Conservation (phyloP, 23 tunicate species). For the Diplosoma virens region DNA sequence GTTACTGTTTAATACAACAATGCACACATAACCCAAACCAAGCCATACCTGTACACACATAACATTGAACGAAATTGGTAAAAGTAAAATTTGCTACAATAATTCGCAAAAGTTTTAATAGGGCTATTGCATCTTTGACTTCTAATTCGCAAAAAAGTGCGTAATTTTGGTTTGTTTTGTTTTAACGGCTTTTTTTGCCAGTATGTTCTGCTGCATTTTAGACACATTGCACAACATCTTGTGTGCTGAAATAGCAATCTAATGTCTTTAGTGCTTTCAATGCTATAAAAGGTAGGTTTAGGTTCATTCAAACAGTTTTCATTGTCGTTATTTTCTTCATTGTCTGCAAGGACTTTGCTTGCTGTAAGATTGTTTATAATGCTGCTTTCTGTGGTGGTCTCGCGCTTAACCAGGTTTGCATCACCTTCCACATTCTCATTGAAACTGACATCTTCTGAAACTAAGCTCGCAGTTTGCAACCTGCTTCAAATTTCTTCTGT, state of each 20-base stretch:
- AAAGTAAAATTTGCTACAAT: no score
- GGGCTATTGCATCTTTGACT: neutral
- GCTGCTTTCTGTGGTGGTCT: no score
- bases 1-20: no score
- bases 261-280: neutral
- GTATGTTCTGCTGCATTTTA: neutral
- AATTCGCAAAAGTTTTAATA: no score
- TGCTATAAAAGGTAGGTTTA: neutral
- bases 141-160: neutral
- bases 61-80: no score
- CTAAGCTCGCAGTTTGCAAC: neutral
- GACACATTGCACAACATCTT: neutral
- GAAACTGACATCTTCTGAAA: neutral
- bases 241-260: neutral
- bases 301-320: neutral
- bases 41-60: no score
- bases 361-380: neutral
- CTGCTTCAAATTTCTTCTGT: constrained; percentile 3
- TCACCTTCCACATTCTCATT: neutral
- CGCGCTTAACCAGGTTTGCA: no score
- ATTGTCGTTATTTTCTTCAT: neutral
- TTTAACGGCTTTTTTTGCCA: neutral
- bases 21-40: no score
- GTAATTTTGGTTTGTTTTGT: neutral
- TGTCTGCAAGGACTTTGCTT: neutral